Evolutionary conservation across 2,888 invertebrate species (phyloP).

Genomic region (Eudemis profundana): DNA sequence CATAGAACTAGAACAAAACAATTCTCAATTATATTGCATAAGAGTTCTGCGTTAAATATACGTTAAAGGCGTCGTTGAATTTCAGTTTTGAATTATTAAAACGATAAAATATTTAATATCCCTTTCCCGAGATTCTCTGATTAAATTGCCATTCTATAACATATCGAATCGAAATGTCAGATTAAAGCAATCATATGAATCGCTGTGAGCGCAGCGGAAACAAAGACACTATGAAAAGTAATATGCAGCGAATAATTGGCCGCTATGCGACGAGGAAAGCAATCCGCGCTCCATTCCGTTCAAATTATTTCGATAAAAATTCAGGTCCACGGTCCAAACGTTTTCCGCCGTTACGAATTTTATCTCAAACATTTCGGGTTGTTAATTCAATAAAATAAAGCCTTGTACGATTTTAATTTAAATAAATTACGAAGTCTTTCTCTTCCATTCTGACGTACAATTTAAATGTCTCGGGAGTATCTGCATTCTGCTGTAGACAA

Average conservation of each 20-base stretch:
- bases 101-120: background rate
- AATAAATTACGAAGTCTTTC: slow-evolving; percentile 28
- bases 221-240: slow-evolving; percentile 25
- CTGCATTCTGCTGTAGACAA: slow-evolving; percentile 13
- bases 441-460: slow-evolving; percentile 3
- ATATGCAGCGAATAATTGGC: slow-evolving; percentile 29
- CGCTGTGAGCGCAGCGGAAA: slow-evolving; percentile 15
- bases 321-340: slow-evolving; percentile 5
- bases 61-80: too few relatives aligned
- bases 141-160: background rate
- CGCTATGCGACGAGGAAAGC: slow-evolving; percentile 2
- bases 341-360: slow-evolving; percentile 20
- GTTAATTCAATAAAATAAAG: slow-evolving; percentile 27
- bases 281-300: slow-evolving; percentile 23
- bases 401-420: slow-evolving; percentile 22
- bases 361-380: slow-evolving; percentile 17
- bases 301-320: slow-evolving; percentile 31
- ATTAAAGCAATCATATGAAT: slow-evolving; percentile 30
- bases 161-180: slow-evolving; percentile 14
- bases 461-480: slow-evolving; percentile 17
- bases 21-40: too few relatives aligned
- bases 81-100: background rate
- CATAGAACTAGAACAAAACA: too few relatives aligned
- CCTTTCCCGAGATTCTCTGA: background rate
- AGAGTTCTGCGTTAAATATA: too few relatives aligned